Evolutionary conservation across 2,797 vertebrate genomes (phyloP).

Genomic region (Limnodromus scolopaceus): DNA sequence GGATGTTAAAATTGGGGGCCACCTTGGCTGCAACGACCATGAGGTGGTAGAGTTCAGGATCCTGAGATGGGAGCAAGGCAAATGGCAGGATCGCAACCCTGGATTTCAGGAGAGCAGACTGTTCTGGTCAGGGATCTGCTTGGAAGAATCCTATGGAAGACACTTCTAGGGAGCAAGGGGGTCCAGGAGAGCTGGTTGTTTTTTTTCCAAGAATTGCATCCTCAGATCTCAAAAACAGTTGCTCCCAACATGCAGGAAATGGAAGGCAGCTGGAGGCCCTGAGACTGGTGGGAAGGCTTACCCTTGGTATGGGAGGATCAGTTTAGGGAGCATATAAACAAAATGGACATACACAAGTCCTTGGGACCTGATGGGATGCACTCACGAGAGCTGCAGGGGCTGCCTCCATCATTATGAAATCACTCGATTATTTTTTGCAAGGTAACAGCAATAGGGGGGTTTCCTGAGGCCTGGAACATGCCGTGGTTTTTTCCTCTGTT

Average conservation of each 20-base stretch:
- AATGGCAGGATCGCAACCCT: background rate
- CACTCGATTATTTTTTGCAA: background rate
- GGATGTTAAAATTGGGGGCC: background rate
- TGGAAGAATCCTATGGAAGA: background rate
- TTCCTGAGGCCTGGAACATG: background rate
- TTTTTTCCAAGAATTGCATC: background rate
- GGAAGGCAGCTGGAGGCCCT: background rate
- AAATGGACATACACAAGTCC: background rate
- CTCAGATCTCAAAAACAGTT: background rate
- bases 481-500: background rate
- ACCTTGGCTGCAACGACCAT: background rate
- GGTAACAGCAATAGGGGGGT: background rate
- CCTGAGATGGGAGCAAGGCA: background rate
- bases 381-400: background rate
- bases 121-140: background rate
- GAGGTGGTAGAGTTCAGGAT: background rate
- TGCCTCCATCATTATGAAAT: background rate
- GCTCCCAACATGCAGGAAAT: background rate
- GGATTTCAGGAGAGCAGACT: background rate
- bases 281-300: background rate
- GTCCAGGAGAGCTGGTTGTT: background rate
- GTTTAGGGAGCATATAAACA: background rate
- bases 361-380: background rate
- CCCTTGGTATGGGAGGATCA: background rate
- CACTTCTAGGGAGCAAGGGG: too few relatives aligned